These are phyloP conservation scores for Scatophagus argus DNA, from an alignment of 2,113 vertebrate genomes.

Conservation along the genomic window DNA sequence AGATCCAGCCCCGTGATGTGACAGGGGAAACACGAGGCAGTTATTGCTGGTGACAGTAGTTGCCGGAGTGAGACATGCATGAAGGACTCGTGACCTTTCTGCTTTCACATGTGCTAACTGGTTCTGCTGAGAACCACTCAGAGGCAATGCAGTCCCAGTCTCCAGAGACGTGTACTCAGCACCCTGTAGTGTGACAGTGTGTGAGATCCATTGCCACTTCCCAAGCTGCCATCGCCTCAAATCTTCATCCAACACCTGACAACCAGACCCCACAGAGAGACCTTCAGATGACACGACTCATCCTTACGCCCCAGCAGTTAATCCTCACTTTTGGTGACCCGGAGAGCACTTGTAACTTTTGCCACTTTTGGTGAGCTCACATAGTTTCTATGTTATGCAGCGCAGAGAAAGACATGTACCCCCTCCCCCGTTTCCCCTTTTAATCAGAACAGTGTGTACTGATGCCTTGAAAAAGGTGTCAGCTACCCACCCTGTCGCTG, in stretches of 20 bases:
- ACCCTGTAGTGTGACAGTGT: neutral
- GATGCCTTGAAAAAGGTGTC: conserved; percentile 48
- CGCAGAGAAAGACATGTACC: neutral
- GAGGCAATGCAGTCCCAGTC: neutral
- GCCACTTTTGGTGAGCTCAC: neutral
- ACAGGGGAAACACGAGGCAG: neutral
- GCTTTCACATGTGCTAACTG: neutral
- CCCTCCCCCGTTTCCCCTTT: neutral
- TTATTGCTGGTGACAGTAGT: neutral
- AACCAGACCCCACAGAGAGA: conserved; percentile 30
- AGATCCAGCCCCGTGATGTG: neutral
- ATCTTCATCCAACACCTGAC: conserved; percentile 37
- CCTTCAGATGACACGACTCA: conserved; percentile 29
- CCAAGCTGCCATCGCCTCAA: conserved; percentile 4
- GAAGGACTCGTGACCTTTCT: conserved; percentile 34
- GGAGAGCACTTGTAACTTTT: conserved; percentile 1
- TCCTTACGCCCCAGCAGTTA: conserved; percentile 6
- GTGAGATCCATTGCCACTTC: conserved; percentile 24
- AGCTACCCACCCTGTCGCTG: conserved; percentile 33
- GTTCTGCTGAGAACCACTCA: neutral
- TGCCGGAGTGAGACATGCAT: conserved; percentile 18
- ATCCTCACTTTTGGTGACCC: conserved; percentile 4
- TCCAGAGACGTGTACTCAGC: neutral
- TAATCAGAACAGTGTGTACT: conserved; percentile 62
- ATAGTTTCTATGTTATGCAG: conserved; percentile 29